phyloP scores from a whole-genome alignment of 1,140 invertebrate species.

The Drosophila bifasciata region DNA sequence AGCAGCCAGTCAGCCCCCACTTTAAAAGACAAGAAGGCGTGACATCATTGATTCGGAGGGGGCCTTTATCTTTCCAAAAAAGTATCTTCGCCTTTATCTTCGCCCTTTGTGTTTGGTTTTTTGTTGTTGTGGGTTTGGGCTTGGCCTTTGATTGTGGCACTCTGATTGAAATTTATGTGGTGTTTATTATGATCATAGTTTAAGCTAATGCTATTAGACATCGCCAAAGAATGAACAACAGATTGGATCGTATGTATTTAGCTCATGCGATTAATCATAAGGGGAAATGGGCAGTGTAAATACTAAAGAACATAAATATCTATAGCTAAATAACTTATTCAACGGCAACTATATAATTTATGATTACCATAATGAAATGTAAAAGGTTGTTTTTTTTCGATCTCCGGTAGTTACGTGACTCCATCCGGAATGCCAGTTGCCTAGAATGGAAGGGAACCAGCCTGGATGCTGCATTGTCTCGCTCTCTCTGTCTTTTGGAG shows the following conservation, averaged over 20 bases:
- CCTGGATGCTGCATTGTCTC: constrained; percentile 41
- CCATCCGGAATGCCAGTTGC: constrained; percentile 31
- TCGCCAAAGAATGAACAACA: constrained; percentile 6
- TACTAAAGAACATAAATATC: no score
- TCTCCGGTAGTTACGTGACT: constrained; percentile 36
- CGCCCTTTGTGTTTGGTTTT: constrained; percentile 12
- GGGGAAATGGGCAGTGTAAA: no score
- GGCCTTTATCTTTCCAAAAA: constrained; percentile 15
- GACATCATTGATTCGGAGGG: constrained; percentile 74
- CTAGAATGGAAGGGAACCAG: background rate
- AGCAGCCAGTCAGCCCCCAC: constrained; percentile 58
- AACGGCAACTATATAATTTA: constrained; percentile 33
- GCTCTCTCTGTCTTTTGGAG: no score
- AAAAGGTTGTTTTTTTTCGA: constrained; percentile 32
- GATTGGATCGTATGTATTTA: constrained; percentile 20
- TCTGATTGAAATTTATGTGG: constrained; percentile 73
- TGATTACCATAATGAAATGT: constrained; percentile 47
- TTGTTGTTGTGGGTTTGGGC: constrained; percentile 54
- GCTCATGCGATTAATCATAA: constrained; percentile 11
- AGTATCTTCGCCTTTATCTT: constrained; percentile 14
- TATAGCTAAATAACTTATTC: constrained; percentile 34
- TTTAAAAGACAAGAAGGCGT: constrained; percentile 65
- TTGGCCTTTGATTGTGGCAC: constrained; percentile 52
- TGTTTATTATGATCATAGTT: constrained; percentile 64
- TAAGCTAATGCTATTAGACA: constrained; percentile 50